Conservation (phyloP, 2,888 invertebrate species). For the Lordiphosa andalusiaca region DNA sequence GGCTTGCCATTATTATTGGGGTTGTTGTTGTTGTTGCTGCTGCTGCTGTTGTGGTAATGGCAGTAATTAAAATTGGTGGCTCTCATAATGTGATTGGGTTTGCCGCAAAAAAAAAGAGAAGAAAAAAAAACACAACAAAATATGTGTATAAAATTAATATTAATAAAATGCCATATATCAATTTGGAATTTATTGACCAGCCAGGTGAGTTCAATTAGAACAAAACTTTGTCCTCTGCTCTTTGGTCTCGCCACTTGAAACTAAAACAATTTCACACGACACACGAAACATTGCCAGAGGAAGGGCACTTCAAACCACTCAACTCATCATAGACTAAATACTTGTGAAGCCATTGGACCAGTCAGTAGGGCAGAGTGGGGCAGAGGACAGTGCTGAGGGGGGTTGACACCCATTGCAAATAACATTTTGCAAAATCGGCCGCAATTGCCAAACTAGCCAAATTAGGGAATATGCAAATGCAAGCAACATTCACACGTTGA, state of each 20-base stretch:
- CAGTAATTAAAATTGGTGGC: constrained; percentile 72
- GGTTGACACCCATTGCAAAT: constrained; percentile 53
- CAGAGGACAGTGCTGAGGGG: neutral
- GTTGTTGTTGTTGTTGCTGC: constrained; percentile 20
- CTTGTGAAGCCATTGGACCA: constrained; percentile 50
- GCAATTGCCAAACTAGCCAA: constrained; percentile 74
- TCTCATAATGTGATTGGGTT: constrained; percentile 70
- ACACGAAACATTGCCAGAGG: constrained; percentile 41
- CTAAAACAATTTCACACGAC: constrained; percentile 67
- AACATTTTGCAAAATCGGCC: constrained; percentile 73
- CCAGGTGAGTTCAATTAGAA: constrained; percentile 23
- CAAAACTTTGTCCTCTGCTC: constrained; percentile 43
- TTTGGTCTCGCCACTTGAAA: constrained; percentile 38
- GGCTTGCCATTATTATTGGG: constrained; percentile 38
- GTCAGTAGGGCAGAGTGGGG: neutral
- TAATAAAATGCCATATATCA: constrained; percentile 62
- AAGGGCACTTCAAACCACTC: constrained; percentile 62
- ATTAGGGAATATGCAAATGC: constrained; percentile 74
- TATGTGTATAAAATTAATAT: constrained; percentile 7
- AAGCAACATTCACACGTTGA: constrained; percentile 51
- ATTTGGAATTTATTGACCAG: constrained; percentile 46
- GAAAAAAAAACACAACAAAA: no score
- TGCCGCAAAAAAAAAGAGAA: constrained; percentile 1
- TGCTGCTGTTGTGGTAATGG: constrained; percentile 58
- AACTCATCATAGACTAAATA: constrained; percentile 69